phyloP scores from a whole-genome alignment of 2,113 vertebrate species.

The Nicator chloris region DNA sequence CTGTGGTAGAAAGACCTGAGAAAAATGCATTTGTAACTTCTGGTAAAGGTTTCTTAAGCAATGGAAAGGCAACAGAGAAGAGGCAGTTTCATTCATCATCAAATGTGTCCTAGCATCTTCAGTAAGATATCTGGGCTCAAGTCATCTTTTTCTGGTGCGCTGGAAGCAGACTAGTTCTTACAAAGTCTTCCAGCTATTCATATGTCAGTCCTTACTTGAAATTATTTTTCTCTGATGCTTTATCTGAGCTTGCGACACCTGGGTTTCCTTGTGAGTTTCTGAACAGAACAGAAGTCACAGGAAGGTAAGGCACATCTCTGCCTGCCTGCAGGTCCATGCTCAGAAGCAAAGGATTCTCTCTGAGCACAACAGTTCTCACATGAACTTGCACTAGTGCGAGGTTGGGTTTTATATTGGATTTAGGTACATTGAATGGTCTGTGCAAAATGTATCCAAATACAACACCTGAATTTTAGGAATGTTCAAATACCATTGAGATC shows the following conservation, averaged over 20 bases:
- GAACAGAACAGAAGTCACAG: not conserved
- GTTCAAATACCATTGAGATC: not conserved
- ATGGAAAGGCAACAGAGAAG: not conserved
- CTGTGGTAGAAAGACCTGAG: not conserved
- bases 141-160: not conserved
- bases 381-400: not conserved
- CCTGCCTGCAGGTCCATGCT: fast-evolving
- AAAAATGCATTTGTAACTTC: not conserved
- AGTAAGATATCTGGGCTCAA: not conserved
- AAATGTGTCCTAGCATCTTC: not conserved
- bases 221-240: not conserved
- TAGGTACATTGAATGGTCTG: not conserved
- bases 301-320: not conserved
- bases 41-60: not conserved
- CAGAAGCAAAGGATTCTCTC: not conserved
- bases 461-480: not conserved
- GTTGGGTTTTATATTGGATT: not conserved
- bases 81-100: not conserved
- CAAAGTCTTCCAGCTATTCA: not conserved
- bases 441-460: not conserved
- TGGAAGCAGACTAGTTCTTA: not conserved
- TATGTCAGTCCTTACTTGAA: not conserved
- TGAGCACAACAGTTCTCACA: not conserved
- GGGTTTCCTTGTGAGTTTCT: not conserved
- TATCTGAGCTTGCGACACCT: not conserved